Base-by-base conservation (phyloP, 2,797 vertebrate genomes). In the Mormyrops attenuatus region DNA sequence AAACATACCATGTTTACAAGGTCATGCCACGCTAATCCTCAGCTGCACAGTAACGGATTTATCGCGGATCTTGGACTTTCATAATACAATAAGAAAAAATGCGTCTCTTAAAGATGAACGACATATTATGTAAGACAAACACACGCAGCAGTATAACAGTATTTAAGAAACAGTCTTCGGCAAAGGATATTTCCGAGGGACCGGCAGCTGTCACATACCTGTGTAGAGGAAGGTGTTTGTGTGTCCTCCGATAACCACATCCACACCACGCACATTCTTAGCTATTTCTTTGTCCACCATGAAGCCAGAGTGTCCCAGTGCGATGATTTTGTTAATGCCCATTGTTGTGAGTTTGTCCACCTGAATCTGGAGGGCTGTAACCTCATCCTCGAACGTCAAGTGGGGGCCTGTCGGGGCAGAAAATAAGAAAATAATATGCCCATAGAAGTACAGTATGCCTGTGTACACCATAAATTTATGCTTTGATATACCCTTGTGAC, bases 261-360 rank as follows among this genome's bases (percentile, higher is more conserved):
- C 98, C 2, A 99, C 96, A 0, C 97, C 98, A 30, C 90, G 94
- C 66, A 99, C 97, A 90, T 93, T 97, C 89, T 92, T 95, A 87
- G 98, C 98, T 11, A 99, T 97, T 50, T 92, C 93, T 92, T 95
- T 93, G 90, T 99, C 98, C 69, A 93, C 92, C 0, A 91, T 89
- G 92, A 99, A 99, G 15, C 98, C 98, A 0, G 98, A 98, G 92
- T 99, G 98, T 44, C 98, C 98, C n/a, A 99, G 95, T 13, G 98
- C 98, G 89, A 99, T 97, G 93, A 99, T 97, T 94, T 98, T 98
- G 90, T 97, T 96, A 17, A 99, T 93, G 1, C 97, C 96, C 91
- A 97, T 91, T 1, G 94, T 92, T 60, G 38, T 93, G 34, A 99
- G 96, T 34, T 97, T 96, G 91, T 98, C 85, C 73, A 98, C 98